Evolutionary conservation across 2,888 invertebrate genomes (phyloP).

Genomic region (Polydrusus cervinus): DNA sequence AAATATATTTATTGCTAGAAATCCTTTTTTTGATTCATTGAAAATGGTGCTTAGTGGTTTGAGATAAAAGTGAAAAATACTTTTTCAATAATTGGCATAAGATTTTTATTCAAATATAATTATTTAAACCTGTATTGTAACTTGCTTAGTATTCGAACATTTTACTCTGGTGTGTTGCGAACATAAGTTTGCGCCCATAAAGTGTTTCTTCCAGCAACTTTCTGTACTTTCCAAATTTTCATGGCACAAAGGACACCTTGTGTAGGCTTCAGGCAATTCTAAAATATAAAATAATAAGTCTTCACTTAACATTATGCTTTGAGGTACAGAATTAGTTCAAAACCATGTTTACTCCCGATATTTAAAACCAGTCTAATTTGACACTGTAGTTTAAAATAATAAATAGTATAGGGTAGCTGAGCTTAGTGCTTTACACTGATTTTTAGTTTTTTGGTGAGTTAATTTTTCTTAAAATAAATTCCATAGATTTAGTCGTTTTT

Average conservation of each 20-base stretch:
- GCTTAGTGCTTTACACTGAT: too few species aligned
- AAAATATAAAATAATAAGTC: conserved; percentile 36
- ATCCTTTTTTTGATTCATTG: too few species aligned
- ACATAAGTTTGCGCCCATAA: conserved; percentile 77
- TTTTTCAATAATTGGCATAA: background rate
- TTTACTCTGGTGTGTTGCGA: conserved; percentile 67
- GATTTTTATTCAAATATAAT: background rate
- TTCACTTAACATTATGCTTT: too few species aligned
- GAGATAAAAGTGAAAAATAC: background rate
- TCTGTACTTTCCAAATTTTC: conserved; percentile 83
- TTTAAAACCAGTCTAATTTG: too few species aligned
- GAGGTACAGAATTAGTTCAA: too few species aligned
- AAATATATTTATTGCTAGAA: too few species aligned
- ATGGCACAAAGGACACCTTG: conserved; percentile 91
- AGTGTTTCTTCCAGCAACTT: conserved; percentile 87
- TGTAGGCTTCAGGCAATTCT: conserved; percentile 77
- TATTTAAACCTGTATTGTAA: conserved; percentile 65
- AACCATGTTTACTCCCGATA: too few species aligned
- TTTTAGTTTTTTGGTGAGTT: too few species aligned
- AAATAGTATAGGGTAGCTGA: too few species aligned
- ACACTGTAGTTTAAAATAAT: too few species aligned
- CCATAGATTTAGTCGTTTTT: too few species aligned
- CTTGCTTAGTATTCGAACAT: conserved; percentile 65
- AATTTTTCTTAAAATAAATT: too few species aligned
- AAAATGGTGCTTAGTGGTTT: background rate